These are phyloP conservation scores for Microtus oregoni DNA, from an alignment of 2,113 vertebrate genomes.

Conservation along the genomic window DNA sequence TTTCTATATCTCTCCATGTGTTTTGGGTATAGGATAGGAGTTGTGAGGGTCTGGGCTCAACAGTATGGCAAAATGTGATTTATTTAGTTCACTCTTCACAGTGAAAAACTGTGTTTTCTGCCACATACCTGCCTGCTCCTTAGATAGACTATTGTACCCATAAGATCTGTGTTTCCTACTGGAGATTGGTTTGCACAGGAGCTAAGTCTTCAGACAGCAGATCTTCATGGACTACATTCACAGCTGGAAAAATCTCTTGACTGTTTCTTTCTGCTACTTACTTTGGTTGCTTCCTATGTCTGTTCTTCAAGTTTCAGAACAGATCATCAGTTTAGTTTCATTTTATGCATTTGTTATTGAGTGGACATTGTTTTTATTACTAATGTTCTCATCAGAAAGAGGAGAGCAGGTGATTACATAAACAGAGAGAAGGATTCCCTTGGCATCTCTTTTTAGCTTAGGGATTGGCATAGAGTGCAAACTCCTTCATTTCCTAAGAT, in stretches of 20 bases:
- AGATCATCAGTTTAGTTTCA: not conserved
- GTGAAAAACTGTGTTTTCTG: not conserved
- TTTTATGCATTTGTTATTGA: not conserved
- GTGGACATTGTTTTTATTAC: not conserved
- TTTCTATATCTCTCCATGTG: not conserved
- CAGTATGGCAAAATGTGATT: not conserved
- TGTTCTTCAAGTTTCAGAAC: not conserved
- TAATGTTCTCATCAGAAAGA: not conserved
- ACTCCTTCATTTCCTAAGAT: conserved; percentile 46
- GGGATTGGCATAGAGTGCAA: not conserved
- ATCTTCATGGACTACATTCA: not conserved
- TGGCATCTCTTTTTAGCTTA: not conserved
- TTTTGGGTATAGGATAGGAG: not conserved
- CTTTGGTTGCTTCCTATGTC: not conserved
- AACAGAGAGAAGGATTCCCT: not conserved
- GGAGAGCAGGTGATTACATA: not conserved
- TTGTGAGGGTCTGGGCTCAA: not conserved
- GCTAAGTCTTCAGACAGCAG: not conserved
- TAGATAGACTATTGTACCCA: not conserved
- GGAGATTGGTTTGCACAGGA: not conserved
- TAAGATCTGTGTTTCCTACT: not conserved
- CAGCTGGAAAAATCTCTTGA: not conserved
- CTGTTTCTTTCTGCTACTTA: not conserved
- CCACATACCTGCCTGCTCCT: not conserved
- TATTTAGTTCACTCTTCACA: not conserved